These are phyloP conservation scores for Anomalospiza imberbis DNA, from an alignment of 2,797 vertebrate genomes.

Conservation along the genomic window DNA sequence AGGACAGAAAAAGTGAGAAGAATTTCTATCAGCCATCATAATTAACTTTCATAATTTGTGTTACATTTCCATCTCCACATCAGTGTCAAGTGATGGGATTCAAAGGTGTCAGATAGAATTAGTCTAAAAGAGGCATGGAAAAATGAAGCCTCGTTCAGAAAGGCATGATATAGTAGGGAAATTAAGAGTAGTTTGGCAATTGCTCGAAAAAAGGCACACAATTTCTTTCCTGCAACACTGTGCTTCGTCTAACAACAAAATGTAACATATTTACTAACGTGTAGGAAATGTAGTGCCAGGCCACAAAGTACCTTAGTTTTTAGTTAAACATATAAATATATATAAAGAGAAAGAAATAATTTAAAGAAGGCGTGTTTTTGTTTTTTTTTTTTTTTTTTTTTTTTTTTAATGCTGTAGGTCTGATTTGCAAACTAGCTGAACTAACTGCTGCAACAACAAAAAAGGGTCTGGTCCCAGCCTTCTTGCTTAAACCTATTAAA, in stretches of 20 bases:
- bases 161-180: background rate
- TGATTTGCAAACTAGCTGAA: conserved; percentile 24
- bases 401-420: background rate
- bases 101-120: background rate
- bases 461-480: background rate
- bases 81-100: background rate
- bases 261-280: background rate
- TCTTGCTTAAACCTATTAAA: background rate
- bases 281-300: background rate
- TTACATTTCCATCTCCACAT: background rate
- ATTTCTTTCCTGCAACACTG: background rate
- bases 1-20: background rate
- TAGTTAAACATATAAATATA: background rate
- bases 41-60: background rate
- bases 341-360: background rate
- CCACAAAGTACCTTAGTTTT: background rate
- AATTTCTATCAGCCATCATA: background rate
- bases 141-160: background rate
- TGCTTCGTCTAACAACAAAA: background rate
- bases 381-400: too few relatives aligned
- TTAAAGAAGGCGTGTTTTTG: background rate
- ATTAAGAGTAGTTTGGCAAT: background rate
- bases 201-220: background rate
- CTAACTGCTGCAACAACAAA: background rate
- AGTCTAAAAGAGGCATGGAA: background rate